Evolutionary conservation across 2,888 invertebrate species (phyloP), one percentile per base, ranked within the genome.

Genomic region (Meteorus cinctellus): DNA sequence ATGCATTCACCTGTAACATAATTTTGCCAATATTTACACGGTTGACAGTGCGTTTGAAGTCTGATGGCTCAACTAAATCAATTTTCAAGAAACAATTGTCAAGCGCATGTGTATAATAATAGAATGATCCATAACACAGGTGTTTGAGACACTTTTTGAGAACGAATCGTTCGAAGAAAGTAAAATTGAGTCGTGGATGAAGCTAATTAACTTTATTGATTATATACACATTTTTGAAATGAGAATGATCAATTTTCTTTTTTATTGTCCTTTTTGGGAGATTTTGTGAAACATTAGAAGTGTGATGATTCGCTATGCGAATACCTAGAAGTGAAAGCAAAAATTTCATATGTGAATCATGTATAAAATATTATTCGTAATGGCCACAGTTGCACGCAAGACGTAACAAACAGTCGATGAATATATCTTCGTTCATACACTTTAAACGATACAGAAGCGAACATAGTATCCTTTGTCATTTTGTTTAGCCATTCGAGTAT

Each of bases 161-260:
- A 14, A 31, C 29, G 31, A 62, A 62, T n/a, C 24, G 10, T n/a
- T 55, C 19, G 19, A 55, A n/a, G 62, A 62, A 62, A 62, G 62
- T 62, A 62, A 29, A 31, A 31, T 1, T 29, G 62, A 14, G 31
- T 6, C 27, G 27, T 62, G 29, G n/a, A 62, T 31, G 27, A 29
- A 62, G 19, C 4, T 8, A 8, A 55, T 19, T 19, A 19, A 55
- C 55, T 55, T 55, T n/a, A 62, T 62, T 31, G 14, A 65, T 24
- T 65, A 31, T 63, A 65, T 36, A 63, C 12, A 34, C 19, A n/a
- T 65, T 16, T n/a, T 34, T 31, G n/a, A 62, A 41, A 41, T 65
- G 34, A n/a, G 55, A 55, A 55, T 19, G n/a, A 48, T 55, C 4
- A 34, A 36, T 34, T 69, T 69, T 69, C 31, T 69, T 51, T 34